Conservation (phyloP, 2,888 invertebrate species). For the Cyclophora albipunctata region DNA sequence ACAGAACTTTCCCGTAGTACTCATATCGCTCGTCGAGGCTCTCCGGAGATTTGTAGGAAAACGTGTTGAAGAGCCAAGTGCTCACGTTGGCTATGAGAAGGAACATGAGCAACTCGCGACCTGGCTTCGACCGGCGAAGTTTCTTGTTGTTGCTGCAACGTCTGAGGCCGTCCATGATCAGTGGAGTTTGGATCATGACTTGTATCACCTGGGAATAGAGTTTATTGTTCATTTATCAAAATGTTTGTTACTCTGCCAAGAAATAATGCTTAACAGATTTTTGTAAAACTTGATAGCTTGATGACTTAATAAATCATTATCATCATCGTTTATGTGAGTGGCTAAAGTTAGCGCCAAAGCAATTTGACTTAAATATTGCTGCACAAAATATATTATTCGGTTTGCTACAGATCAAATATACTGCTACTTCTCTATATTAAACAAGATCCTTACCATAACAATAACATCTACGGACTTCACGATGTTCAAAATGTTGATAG, state of each 20-base stretch:
- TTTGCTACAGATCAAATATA: no score
- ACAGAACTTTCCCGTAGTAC: conserved; percentile 81
- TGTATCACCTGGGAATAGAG: conserved; percentile 74
- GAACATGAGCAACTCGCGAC: conserved; percentile 84
- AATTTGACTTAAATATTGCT: no score
- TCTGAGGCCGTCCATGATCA: conserved; percentile 83
- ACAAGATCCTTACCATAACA: conserved; percentile 65
- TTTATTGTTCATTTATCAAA: background rate
- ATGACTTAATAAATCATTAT: no score
- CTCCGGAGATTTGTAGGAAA: conserved; percentile 73
- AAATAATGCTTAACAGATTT: no score
- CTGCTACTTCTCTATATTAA: background rate
- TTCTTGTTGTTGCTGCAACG: conserved; percentile 81
- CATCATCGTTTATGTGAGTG: no score
- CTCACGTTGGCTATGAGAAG: conserved; percentile 84
- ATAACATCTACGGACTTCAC: conserved; percentile 69
- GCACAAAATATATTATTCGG: no score
- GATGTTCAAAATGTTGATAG: conserved; percentile 67
- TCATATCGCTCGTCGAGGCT: conserved; percentile 75
- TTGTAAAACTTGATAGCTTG: no score
- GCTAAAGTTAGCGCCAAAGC: no score
- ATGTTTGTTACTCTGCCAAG: background rate
- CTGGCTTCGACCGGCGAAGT: conserved; percentile 80
- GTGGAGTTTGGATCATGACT: conserved; percentile 82
- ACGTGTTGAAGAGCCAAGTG: conserved; percentile 85